These are phyloP conservation scores for Protobothrops mucrosquamatus DNA, from an alignment of 2,113 vertebrate genomes.

Conservation along the genomic window DNA sequence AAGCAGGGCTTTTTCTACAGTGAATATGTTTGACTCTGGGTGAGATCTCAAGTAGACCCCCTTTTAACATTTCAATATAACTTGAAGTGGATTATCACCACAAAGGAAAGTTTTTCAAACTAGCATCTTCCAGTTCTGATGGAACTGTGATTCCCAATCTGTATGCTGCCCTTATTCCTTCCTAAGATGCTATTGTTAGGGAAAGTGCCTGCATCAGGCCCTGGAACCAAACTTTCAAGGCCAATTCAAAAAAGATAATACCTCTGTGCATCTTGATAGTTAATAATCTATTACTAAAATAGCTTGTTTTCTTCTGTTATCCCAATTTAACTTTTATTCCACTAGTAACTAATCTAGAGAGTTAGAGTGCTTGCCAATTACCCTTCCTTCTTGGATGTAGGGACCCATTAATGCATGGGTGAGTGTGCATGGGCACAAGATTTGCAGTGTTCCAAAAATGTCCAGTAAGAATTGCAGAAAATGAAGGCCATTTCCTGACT, in stretches of 20 bases:
- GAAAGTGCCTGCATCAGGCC: neutral
- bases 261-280: neutral
- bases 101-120: neutral
- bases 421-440: neutral
- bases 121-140: neutral
- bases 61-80: neutral
- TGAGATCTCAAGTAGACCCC: neutral
- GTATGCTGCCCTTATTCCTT: neutral
- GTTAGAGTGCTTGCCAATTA: neutral
- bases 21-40: neutral
- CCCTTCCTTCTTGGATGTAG: neutral
- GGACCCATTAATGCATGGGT: neutral
- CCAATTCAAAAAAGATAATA: neutral
- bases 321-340: neutral
- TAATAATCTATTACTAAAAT: neutral
- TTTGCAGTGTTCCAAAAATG: neutral
- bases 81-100: neutral
- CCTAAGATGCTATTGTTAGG: neutral
- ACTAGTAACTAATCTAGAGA: neutral
- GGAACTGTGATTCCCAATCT: neutral
- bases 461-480: neutral
- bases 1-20: neutral
- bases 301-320: neutral
- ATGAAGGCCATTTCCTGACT: neutral
- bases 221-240: neutral